These are phyloP conservation scores for Cephus sareptanus DNA, from an alignment of 2,888 invertebrate genomes.

Conservation along the genomic window DNA sequence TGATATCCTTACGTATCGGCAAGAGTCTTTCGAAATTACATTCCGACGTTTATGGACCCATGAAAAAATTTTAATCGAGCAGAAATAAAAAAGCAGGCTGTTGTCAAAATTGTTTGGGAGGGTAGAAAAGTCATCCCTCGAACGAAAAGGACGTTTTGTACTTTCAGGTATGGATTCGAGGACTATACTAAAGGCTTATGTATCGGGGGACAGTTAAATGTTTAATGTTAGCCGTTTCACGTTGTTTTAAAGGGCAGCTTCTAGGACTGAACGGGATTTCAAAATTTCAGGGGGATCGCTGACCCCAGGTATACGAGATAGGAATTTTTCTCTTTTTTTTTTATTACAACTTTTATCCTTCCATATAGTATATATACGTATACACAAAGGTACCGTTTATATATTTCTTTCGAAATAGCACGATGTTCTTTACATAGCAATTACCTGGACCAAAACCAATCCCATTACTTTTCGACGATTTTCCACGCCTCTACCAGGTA, in stretches of 20 bases:
- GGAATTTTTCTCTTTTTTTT: background rate
- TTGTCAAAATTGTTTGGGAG: background rate
- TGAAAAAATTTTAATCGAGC: background rate
- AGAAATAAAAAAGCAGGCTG: background rate
- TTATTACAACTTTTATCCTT: background rate
- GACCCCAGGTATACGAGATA: background rate
- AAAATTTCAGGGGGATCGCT: background rate
- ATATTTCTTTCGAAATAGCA: background rate
- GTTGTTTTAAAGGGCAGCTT: background rate
- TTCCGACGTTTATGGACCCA: too few relatives aligned
- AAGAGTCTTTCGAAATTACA: background rate
- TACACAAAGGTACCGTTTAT: background rate
- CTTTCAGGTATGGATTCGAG: background rate
- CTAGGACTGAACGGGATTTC: background rate
- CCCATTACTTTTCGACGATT: background rate
- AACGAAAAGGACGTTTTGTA: background rate
- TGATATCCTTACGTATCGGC: background rate
- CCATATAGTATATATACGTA: background rate
- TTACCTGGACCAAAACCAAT: background rate
- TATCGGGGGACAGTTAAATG: background rate
- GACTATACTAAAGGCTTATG: background rate
- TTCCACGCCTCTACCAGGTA: background rate
- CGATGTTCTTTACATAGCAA: background rate
- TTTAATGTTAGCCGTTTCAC: background rate
- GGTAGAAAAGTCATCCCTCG: background rate